Percentiles rank a stretch among this genome's conserved stretches.
These are phyloP conservation scores for Malthinus seriepunctatus DNA, from an alignment of 2,888 invertebrate species.

Conservation along the genomic window DNA sequence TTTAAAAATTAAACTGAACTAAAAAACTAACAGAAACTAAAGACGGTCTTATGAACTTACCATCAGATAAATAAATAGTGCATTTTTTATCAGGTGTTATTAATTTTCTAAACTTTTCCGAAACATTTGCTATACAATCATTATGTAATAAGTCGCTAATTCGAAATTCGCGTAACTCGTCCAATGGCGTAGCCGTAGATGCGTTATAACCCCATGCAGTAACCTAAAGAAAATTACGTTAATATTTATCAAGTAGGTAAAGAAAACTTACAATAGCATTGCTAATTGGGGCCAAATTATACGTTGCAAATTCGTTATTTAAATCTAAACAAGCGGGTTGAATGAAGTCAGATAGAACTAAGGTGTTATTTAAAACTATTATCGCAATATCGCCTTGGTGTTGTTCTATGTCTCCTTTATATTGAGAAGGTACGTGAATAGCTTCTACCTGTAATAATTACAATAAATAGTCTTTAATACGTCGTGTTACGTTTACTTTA, in stretches of 20 bases:
- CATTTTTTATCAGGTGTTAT: conserved; percentile 48
- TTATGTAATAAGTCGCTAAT: conserved; percentile 30
- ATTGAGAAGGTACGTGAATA: conserved; percentile 35
- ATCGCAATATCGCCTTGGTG: conserved; percentile 48
- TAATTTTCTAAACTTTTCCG: conserved; percentile 22
- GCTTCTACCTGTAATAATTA: not conserved
- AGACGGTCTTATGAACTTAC: too few relatives aligned
- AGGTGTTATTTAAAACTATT: conserved; percentile 39
- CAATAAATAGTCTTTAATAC: too few relatives aligned
- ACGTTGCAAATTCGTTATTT: conserved; percentile 27
- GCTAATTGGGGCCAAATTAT: too few relatives aligned
- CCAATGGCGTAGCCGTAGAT: conserved; percentile 38
- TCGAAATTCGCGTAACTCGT: conserved; percentile 34
- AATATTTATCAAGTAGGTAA: too few relatives aligned
- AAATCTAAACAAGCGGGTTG: conserved; percentile 50
- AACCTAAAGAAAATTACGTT: conserved; percentile 33
- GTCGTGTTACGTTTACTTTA: not conserved
- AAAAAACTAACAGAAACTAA: too few relatives aligned
- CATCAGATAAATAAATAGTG: conserved; percentile 31
- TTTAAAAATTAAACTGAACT: too few relatives aligned
- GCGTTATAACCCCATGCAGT: conserved; percentile 47
- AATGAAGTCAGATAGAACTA: conserved; percentile 43
- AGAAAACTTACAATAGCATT: conserved; percentile 40
- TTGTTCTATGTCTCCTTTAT: conserved; percentile 36
- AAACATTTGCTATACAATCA: conserved; percentile 31